These are phyloP conservation scores for Parochlus steinenii DNA, from an alignment of 2,888 invertebrate species.

Conservation along the genomic window DNA sequence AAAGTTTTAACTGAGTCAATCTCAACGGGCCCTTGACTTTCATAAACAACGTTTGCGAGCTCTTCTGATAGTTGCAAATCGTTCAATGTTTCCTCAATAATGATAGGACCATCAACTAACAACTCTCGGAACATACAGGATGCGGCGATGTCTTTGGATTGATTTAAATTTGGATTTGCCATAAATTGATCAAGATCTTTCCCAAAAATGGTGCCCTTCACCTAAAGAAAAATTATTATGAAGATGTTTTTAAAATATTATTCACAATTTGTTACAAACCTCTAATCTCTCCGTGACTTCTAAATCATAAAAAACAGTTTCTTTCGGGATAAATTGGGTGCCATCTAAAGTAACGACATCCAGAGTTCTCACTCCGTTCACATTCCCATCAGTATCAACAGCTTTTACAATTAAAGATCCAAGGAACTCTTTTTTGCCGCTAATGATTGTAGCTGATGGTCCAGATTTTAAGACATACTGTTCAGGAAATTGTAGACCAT, in stretches of 20 bases:
- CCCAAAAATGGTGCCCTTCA: slow-evolving; percentile 33
- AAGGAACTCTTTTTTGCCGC: slow-evolving; percentile 32
- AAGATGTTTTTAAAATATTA: slow-evolving; percentile 4
- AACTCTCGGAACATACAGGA: slow-evolving; percentile 33
- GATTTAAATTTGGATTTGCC: slow-evolving; percentile 32
- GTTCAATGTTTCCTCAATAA: slow-evolving; percentile 30
- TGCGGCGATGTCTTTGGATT: slow-evolving; percentile 27
- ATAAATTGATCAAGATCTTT: slow-evolving; percentile 27
- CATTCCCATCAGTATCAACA: slow-evolving; percentile 25
- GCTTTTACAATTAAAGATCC: slow-evolving; percentile 25
- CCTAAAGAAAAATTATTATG: slow-evolving; percentile 22
- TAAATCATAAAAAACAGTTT: slow-evolving; percentile 35
- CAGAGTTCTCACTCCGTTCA: slow-evolving; percentile 32
- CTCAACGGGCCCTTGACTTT: slow-evolving; percentile 21
- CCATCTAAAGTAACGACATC: slow-evolving; percentile 32
- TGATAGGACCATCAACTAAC: slow-evolving; percentile 33
- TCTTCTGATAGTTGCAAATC: slow-evolving; percentile 23
- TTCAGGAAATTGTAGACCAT: slow-evolving; percentile 34
- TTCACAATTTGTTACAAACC: slow-evolving; percentile 22
- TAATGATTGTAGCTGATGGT: slow-evolving; percentile 23
- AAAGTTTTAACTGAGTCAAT: slow-evolving; percentile 35
- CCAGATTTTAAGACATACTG: slow-evolving; percentile 32
- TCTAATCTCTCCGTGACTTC: slow-evolving; percentile 32
- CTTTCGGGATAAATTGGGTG: slow-evolving; percentile 28
- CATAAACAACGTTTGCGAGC: slow-evolving; percentile 33